These are phyloP conservation scores for Odontamblyopus rebecca DNA, from an alignment of 2,797 vertebrate genomes.

Conservation along the genomic window DNA sequence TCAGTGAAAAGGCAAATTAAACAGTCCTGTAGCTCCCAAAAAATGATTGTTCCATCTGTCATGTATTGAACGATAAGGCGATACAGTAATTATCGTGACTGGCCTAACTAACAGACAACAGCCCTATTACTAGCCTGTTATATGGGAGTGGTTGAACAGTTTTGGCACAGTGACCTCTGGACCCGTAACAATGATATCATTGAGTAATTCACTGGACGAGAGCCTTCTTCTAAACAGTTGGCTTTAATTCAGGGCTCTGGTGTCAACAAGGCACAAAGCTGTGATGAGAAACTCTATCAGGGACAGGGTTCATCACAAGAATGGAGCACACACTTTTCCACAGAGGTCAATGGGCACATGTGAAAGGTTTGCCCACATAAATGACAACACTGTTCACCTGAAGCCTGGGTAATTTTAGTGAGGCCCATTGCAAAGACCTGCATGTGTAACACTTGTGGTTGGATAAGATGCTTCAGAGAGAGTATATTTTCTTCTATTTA, in stretches of 20 bases:
- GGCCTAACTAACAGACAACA: too few species aligned
- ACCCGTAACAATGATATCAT: conserved; percentile 55
- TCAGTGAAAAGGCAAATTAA: too few species aligned
- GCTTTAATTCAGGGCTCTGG: conserved; percentile 63
- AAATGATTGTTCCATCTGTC: too few species aligned
- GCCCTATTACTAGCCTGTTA: neutral
- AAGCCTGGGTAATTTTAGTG: neutral
- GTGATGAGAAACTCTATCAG: conserved; percentile 75
- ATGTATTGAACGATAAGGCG: too few species aligned
- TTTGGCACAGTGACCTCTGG: conserved; percentile 33
- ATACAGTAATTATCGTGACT: too few species aligned
- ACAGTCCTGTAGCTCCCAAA: too few species aligned
- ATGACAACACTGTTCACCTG: conserved; percentile 21
- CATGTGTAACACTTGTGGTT: too few species aligned
- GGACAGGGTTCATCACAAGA: conserved; percentile 74
- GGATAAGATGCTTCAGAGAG: too few species aligned
- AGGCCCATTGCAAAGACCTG: neutral
- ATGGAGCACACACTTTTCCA: conserved; percentile 49
- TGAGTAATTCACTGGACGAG: conserved; percentile 45
- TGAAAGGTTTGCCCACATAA: conserved; percentile 14
- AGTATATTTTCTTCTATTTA: too few species aligned
- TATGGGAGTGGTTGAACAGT: neutral
- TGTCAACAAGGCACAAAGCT: conserved; percentile 70
- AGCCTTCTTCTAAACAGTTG: conserved; percentile 54
- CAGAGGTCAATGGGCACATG: conserved; percentile 28